Conservation (phyloP, 2,113 vertebrate species). For the Rhodinocichla rosea region DNA sequence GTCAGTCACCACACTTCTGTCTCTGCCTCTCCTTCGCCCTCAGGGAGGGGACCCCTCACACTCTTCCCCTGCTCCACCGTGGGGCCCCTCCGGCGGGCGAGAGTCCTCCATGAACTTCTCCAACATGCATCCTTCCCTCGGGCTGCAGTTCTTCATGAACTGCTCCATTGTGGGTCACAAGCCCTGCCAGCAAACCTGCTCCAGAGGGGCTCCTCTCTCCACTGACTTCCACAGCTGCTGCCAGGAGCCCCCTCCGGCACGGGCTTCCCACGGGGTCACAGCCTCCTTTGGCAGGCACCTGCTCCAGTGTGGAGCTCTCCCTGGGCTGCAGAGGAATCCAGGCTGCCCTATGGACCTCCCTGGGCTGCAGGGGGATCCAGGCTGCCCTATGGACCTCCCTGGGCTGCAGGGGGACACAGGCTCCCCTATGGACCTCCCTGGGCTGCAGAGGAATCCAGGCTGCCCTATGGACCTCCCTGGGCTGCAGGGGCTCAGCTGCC, state of each 20-base stretch:
- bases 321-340: fast-evolving
- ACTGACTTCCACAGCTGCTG: not conserved
- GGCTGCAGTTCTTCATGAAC: not conserved
- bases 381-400: not conserved
- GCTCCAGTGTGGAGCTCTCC: not conserved
- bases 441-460: not conserved
- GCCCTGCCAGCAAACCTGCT: not conserved
- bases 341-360: too few species aligned
- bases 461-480: too few species aligned
- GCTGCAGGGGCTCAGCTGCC: not conserved
- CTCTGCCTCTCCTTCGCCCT: not conserved
- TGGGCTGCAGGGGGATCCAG: too few species aligned
- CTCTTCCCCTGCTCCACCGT: not conserved
- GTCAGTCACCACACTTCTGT: not conserved
- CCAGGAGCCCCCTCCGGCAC: not conserved
- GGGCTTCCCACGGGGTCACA: not conserved
- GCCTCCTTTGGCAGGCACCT: not conserved
- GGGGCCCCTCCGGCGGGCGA: fast-evolving
- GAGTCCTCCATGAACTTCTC: not conserved
- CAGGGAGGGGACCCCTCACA: not conserved
- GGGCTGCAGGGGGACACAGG: not conserved
- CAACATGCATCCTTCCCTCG: not conserved
- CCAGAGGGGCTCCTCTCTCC: not conserved
- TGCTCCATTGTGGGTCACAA: not conserved
- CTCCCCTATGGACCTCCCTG: not conserved